A percentile compares a stretch with the other conserved stretches of the same genome.
These are phyloP conservation scores for Lagorchestes hirsutus DNA, from an alignment of 2,797 vertebrate species.

Conservation along the genomic window DNA sequence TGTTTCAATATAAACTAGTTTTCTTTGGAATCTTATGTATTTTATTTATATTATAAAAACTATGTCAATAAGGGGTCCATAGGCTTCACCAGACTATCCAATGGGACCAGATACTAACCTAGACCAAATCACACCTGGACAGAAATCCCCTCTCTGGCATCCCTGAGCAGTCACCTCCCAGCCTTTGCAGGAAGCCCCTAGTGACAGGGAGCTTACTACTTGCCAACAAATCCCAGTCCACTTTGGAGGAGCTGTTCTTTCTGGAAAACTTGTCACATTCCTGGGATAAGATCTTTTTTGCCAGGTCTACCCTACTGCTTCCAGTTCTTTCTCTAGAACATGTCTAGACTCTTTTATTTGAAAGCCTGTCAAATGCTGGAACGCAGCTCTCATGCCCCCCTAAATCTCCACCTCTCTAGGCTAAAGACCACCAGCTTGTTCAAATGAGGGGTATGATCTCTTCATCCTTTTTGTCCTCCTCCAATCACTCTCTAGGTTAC, in stretches of 20 bases:
- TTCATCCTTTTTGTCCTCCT: not conserved
- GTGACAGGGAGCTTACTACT: not conserved
- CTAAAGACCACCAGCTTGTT: not conserved
- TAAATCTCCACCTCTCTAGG: not conserved
- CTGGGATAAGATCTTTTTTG: not conserved
- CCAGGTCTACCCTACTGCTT: not conserved
- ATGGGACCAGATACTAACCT: not conserved
- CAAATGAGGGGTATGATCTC: not conserved
- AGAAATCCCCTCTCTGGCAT: not conserved
- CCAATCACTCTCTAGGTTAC: not conserved
- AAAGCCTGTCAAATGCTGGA: not conserved
- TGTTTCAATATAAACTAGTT: not conserved
- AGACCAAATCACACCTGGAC: not conserved
- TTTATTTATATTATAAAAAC: not conserved
- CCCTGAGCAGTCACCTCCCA: not conserved
- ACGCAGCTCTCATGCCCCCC: not conserved
- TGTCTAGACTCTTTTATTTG: not conserved
- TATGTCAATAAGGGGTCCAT: not conserved
- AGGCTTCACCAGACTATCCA: not conserved
- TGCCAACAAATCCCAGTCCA: not conserved
- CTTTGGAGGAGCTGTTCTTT: not conserved
- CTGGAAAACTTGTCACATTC: not conserved
- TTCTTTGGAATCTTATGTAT: not conserved
- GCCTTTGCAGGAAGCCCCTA: not conserved
- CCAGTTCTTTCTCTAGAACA: not conserved